Evolutionary conservation across 2,888 invertebrate genomes (phyloP), one percentile per base, ranked within the genome.

Genomic region (Caenorhabditis angaria): DNA sequence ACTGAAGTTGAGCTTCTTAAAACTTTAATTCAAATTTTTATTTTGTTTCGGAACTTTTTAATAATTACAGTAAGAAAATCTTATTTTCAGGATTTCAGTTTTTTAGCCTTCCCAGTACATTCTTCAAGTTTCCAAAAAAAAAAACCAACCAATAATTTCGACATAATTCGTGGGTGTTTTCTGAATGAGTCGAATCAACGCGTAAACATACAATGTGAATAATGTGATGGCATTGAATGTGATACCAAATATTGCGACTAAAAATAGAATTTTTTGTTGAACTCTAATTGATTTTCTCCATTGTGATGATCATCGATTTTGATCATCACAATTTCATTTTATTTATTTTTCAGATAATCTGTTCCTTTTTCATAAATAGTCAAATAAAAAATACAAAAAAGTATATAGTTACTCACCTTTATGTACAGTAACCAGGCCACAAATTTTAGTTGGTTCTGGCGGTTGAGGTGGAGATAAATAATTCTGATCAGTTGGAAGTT

Each of bases 181-280:
- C 20, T 74, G 69, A 25, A 69, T 54, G 6, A 74, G 53, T 12
- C 64, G 62, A 25, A 74, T 54, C 29, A 74, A 24, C 5, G 20
- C 59, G 32, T 74, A 74, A 29, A 74, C 58, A 54, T 66, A 74
- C 24, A 70, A 63, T 0, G 62, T 27, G 28, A 74, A 61, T 8
- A 74, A 54, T 29, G 60, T 54, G 29, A 70, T 60, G 14, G 69
- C 66, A 29, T 74, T 74, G 66, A 74, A 74, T 10, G 56, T 48
- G 29, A 74, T 60, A 47, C 74, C 74, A 28, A 74, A 66, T 29
- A 74, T 66, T n/a, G 74, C 47, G n/a, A 74, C 74, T 74, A 65
- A 27, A 71, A 71, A 51, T 27, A 20, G 25, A 25, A 8, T 58
- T 2, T 10, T 41, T 57, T 57, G n/a, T n/a, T n/a, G n/a, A n/a